Evolutionary conservation across 2,797 vertebrate genomes (phyloP), one percentile per base, ranked within the genome.

Genomic region (Lophius americanus): DNA sequence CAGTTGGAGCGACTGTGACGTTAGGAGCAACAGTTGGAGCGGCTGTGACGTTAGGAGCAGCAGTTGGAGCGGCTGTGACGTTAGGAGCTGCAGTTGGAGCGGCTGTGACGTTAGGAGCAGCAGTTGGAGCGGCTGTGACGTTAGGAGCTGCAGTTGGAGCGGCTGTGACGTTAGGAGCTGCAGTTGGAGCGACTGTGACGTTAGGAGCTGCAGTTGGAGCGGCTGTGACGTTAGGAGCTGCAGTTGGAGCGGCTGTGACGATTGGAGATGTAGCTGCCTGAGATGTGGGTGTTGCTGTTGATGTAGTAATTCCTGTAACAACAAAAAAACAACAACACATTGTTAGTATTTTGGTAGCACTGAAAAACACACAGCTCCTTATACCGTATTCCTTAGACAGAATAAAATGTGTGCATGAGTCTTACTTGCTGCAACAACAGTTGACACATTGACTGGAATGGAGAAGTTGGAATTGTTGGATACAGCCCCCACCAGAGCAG

Each of bases 391-490:
- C 39, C n/a, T 12, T n/a, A 52, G 51, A n/a, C 1, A 70, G 41
- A 13, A 6, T 4, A 39, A 13, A 6, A 48, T 9, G 9, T n/a
- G 13, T 2, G 43, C 37, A 13, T 5, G 51, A 33, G 7, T 42
- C 52, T 55, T 71, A 79, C 68, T 9, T 48, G 46, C n/a, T 38
- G 37, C 59, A 42, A 14, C 32, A 39, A 75, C 5, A 1, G 2
- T 60, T 37, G 68, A 51, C 13, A 2, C 0, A 35, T 64, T 71
- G 2, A 76, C 10, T 49, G 39, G 32, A n/a, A 73, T 8, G 35
- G 56, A 41, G 14, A 79, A 64, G 39, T 23, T 64, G 6, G 56
- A 37, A 33, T 5, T 10, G 44, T 52, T 70, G 37, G 7, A 3
- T 1, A 2, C 71, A 44, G 61, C 70, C 1, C 47, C 23, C 23